Evolutionary conservation across 2,888 invertebrate species (phyloP).

Genomic region (Seira ritae): DNA sequence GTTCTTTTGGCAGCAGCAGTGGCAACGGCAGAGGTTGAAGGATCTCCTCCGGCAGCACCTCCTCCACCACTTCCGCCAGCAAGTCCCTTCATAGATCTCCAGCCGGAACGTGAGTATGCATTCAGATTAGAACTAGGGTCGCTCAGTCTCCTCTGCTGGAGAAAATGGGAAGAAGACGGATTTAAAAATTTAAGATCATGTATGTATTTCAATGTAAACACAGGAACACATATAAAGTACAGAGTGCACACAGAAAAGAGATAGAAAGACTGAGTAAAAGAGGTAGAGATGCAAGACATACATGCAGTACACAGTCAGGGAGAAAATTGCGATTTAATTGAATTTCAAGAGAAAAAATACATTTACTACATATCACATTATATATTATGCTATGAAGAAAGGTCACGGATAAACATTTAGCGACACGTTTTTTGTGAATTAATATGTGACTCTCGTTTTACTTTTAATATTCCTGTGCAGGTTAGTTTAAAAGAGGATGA

Average conservation of each 20-base stretch:
- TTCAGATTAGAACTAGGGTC: slow-evolving; percentile 95
- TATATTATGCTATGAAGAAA: not conserved
- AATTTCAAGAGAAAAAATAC: not conserved
- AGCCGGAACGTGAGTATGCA: slow-evolving; percentile 88
- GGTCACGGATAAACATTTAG: not conserved
- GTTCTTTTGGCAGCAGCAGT: slow-evolving; percentile 79
- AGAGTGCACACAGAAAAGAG: too few species aligned
- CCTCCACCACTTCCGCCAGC: slow-evolving; percentile 78
- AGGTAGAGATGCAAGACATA: slow-evolving; percentile 9
- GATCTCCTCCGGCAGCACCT: slow-evolving; percentile 75
- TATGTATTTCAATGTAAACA: too few species aligned
- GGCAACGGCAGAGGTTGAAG: slow-evolving; percentile 73
- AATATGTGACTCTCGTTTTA: too few species aligned
- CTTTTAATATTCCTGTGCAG: too few species aligned
- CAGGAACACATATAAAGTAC: too few species aligned
- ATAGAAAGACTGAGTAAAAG: slow-evolving; percentile 24
- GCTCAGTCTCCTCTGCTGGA: slow-evolving; percentile 85
- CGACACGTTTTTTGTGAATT: not conserved
- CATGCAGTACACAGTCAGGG: not conserved
- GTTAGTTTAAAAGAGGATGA: too few species aligned
- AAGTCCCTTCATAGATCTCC: slow-evolving; percentile 77
- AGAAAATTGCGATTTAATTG: not conserved
- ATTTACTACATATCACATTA: slow-evolving; percentile 16
- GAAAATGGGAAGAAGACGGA: slow-evolving; percentile 47
- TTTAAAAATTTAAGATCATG: not conserved